Evolutionary conservation across 2,797 vertebrate species (phyloP).

Genomic region (Chelonia mydas): DNA sequence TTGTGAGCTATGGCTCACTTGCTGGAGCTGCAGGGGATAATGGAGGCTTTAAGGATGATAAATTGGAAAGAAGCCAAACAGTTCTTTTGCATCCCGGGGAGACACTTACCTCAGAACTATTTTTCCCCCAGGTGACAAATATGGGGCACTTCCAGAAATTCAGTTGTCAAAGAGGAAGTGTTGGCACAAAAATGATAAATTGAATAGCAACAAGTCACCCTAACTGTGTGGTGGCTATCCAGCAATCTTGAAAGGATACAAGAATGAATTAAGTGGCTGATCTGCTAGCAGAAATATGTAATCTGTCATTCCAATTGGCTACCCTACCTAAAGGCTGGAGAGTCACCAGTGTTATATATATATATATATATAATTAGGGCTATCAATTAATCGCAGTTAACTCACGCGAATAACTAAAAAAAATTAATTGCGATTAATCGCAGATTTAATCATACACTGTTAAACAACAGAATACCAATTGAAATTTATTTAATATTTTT

Average conservation of each 20-base stretch:
- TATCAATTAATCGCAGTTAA: too few relatives aligned
- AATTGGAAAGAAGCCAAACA: not conserved
- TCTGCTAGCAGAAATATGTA: not conserved
- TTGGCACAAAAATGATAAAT: not conserved
- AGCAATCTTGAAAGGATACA: not conserved
- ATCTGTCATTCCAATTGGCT: not conserved
- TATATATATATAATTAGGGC: too few relatives aligned
- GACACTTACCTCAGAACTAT: accelerated
- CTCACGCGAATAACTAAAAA: too few relatives aligned
- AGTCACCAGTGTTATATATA: not conserved
- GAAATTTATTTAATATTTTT: too few relatives aligned
- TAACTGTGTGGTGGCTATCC: not conserved
- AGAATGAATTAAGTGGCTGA: not conserved
- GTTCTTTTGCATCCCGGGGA: accelerated
- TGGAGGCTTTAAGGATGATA: not conserved
- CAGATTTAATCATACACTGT: too few relatives aligned
- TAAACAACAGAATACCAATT: too few relatives aligned
- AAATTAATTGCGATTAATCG: too few relatives aligned
- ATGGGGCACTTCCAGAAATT: accelerated
- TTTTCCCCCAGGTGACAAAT: not conserved
- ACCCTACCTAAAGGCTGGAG: not conserved
- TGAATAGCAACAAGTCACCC: not conserved
- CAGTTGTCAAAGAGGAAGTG: accelerated
- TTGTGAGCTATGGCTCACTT: not conserved
- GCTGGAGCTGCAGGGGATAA: not conserved